These are phyloP conservation scores for Corythaixoides concolor DNA, from an alignment of 2,113 vertebrate genomes.

Conservation along the genomic window DNA sequence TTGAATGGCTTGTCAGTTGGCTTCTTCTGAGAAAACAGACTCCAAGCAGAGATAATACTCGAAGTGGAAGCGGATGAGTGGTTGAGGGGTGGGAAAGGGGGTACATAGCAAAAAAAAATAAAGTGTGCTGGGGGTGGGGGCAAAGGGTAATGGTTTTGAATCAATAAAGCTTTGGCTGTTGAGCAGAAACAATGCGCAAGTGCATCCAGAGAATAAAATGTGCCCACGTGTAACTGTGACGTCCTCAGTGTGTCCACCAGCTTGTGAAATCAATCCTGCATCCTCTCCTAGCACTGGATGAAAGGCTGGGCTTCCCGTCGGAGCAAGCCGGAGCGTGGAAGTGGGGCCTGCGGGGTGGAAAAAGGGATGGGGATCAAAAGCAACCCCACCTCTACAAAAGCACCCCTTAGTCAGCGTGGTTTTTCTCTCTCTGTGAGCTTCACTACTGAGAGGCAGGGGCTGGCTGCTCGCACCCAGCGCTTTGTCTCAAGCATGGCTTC, in stretches of 20 bases:
- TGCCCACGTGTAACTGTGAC: constrained; percentile 52
- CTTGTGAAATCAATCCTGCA: not conserved
- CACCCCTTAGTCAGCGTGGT: rapidly evolving
- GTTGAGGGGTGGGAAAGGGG: not conserved
- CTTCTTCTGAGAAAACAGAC: constrained; percentile 44
- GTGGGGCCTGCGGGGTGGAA: not conserved
- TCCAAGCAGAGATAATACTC: constrained; percentile 27
- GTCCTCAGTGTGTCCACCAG: constrained; percentile 31
- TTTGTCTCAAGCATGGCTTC: not conserved
- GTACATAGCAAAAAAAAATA: not conserved
- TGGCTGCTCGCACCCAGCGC: not conserved
- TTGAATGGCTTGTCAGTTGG: constrained; percentile 57
- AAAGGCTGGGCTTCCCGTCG: rapidly evolving
- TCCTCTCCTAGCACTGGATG: not conserved
- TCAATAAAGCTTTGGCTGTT: constrained; percentile 74
- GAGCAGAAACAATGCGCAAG: constrained; percentile 61
- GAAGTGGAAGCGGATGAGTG: not conserved
- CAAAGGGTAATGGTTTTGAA: constrained; percentile 46
- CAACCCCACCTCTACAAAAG: rapidly evolving
- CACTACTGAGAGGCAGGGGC: not conserved
- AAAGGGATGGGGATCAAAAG: not conserved
- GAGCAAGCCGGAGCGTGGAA: not conserved
- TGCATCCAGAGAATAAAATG: constrained; percentile 76
- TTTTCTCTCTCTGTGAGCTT: not conserved
- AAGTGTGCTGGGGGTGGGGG: not conserved